A percentile compares a stretch with the other conserved stretches of the same genome.
phyloP scores from a whole-genome alignment of 2,888 invertebrate species.

The Nymphalis urticae region DNA sequence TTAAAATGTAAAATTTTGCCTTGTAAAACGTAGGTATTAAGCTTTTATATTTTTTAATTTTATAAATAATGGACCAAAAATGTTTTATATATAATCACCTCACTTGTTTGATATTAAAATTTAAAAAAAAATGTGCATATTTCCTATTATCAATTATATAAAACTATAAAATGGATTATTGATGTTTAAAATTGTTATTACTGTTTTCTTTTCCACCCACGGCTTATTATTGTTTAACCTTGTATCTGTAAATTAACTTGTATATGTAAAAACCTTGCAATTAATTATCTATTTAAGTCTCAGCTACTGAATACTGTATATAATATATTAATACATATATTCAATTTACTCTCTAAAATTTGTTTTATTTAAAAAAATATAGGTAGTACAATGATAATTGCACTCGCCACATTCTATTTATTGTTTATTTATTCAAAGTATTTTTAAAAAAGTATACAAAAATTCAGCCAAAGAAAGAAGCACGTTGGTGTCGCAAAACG shows the following conservation, averaged over 20 bases:
- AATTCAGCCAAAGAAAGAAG: too few species aligned
- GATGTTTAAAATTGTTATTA: too few species aligned
- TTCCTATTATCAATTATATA: not conserved
- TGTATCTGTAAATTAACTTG: too few species aligned
- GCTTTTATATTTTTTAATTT: not conserved
- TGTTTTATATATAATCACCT: slow-evolving; percentile 5
- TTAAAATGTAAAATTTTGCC: not conserved
- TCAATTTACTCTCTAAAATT: slow-evolving; percentile 5
- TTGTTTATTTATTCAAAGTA: not conserved
- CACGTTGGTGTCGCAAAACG: too few species aligned
- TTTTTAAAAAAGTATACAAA: too few species aligned
- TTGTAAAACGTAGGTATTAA: not conserved
- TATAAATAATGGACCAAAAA: slow-evolving; percentile 5
- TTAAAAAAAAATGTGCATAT: not conserved
- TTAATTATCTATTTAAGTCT: not conserved
- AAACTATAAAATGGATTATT: too few species aligned
- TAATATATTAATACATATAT: slow-evolving; percentile 12
- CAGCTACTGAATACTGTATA: slow-evolving; percentile 7
- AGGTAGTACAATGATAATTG: not conserved
- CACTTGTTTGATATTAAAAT: not conserved
- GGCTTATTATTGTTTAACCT: too few species aligned
- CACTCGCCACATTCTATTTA: too few species aligned
- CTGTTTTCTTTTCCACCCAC: too few species aligned
- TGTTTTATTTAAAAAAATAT: not conserved
- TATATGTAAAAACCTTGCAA: too few species aligned